A percentile compares a stretch with the other conserved stretches of the same genome.
phyloP scores from a whole-genome alignment of 2,888 invertebrate species.

The Dicranocentrus wangi region DNA sequence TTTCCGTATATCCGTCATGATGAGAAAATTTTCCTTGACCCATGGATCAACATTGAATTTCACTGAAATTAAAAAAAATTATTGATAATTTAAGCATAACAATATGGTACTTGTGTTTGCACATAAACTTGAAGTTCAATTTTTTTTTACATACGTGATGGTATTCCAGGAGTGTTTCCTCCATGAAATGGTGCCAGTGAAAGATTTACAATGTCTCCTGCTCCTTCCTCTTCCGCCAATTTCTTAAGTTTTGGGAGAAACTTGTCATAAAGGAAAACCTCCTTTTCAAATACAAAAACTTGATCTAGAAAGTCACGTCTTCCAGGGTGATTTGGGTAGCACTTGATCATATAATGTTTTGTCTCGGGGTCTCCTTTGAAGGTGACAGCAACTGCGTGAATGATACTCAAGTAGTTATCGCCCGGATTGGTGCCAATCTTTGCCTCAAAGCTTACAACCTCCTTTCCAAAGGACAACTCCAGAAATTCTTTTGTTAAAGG shows the following conservation, averaged over 20 bases:
- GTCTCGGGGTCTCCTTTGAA: conserved; percentile 30
- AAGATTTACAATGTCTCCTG: background rate
- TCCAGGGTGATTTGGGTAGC: conserved; percentile 45
- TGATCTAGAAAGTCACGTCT: conserved; percentile 39
- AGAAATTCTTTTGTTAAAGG: conserved; percentile 50
- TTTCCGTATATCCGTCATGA: conserved; percentile 50
- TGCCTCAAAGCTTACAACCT: conserved; percentile 34
- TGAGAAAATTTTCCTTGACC: conserved; percentile 42
- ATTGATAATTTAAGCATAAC: background rate
- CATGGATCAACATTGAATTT: conserved; percentile 32
- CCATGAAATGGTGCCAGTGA: conserved; percentile 30
- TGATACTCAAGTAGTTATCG: conserved; percentile 53
- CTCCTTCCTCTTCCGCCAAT: background rate
- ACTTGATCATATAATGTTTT: conserved; percentile 37
- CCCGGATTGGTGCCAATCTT: conserved; percentile 44
- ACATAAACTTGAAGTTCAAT: conserved; percentile 2
- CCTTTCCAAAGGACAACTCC: conserved; percentile 20
- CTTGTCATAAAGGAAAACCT: conserved; percentile 30
- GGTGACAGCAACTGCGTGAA: conserved; percentile 40
- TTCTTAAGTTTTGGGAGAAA: conserved; percentile 27
- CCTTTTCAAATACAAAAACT: conserved; percentile 38
- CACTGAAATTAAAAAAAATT: background rate
- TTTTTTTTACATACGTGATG: conserved; percentile 6
- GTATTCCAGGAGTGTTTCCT: conserved; percentile 29
- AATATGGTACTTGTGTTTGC: background rate